Conservation (phyloP, 2,888 invertebrate genomes). For the Trachelus troglodyta region DNA sequence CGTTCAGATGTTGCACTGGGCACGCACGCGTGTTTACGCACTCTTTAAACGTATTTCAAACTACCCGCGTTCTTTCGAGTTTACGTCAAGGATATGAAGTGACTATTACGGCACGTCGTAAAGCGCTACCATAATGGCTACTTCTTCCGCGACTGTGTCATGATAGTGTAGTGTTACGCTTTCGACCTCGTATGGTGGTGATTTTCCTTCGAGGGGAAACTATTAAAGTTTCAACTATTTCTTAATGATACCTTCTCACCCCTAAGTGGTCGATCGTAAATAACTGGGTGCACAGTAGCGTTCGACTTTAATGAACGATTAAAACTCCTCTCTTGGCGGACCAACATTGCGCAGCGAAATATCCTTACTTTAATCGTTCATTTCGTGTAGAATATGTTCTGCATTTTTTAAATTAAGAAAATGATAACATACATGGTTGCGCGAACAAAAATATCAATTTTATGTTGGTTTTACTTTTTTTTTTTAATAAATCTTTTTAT, state of each 20-base stretch:
- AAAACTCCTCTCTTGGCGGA: background rate
- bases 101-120: conserved; percentile 26
- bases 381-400: background rate
- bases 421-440: background rate
- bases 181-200: background rate
- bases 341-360: background rate
- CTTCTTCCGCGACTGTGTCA: conserved; percentile 6
- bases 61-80: background rate
- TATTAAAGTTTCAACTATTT: conserved; percentile 1
- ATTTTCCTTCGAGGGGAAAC: background rate
- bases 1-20: background rate
- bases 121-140: conserved; percentile 22
- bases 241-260: conserved; percentile 10
- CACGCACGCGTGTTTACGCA: background rate
- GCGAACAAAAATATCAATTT: background rate
- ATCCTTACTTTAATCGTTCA: background rate
- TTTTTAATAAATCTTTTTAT: background rate
- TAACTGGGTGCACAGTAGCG: conserved; percentile 4
- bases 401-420: background rate
- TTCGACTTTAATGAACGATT: conserved; percentile 11
- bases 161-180: background rate
- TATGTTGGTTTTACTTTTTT: background rate
- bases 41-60: background rate
- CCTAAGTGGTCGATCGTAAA: conserved; percentile 4
- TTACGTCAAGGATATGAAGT: conserved; percentile 27